Evolutionary conservation across 2,888 invertebrate species (phyloP).

Genomic region (Micoletzkya japonica): DNA sequence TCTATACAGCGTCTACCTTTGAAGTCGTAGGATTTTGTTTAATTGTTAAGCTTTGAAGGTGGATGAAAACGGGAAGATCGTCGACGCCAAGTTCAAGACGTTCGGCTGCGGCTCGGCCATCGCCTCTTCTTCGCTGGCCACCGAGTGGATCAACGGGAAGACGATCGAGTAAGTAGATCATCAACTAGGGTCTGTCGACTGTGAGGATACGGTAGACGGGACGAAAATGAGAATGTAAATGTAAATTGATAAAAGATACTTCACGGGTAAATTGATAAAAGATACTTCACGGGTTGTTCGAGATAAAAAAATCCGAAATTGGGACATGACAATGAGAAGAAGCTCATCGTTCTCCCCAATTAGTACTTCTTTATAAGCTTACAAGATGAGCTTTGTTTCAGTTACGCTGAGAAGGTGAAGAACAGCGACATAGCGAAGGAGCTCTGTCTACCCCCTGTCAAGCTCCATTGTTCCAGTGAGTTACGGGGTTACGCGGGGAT

Average conservation of each 20-base stretch:
- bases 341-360: too few relatives aligned
- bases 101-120: conserved; percentile 99
- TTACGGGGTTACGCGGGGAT: conserved; percentile 52
- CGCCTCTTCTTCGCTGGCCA: conserved; percentile 92
- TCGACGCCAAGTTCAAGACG: conserved; percentile 98
- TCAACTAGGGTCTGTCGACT: too few relatives aligned
- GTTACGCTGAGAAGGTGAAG: conserved; percentile 18
- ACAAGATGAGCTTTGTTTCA: not conserved
- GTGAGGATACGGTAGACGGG: too few relatives aligned
- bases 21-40: too few relatives aligned
- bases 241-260: too few relatives aligned
- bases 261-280: too few relatives aligned
- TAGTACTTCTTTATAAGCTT: not conserved
- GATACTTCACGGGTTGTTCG: too few relatives aligned
- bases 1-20: too few relatives aligned
- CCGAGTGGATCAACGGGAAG: conserved; percentile 92
- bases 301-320: too few relatives aligned
- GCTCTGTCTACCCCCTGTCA: conserved; percentile 94
- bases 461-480: conserved; percentile 96
- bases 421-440: conserved; percentile 89
- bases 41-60: conserved; percentile 71
- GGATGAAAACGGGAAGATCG: conserved; percentile 91
- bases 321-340: too few relatives aligned
- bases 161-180: conserved; percentile 39
- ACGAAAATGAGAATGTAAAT: too few relatives aligned